Base-by-base conservation (phyloP, 1,140 invertebrate species). In the Adelges cooleyi region DNA sequence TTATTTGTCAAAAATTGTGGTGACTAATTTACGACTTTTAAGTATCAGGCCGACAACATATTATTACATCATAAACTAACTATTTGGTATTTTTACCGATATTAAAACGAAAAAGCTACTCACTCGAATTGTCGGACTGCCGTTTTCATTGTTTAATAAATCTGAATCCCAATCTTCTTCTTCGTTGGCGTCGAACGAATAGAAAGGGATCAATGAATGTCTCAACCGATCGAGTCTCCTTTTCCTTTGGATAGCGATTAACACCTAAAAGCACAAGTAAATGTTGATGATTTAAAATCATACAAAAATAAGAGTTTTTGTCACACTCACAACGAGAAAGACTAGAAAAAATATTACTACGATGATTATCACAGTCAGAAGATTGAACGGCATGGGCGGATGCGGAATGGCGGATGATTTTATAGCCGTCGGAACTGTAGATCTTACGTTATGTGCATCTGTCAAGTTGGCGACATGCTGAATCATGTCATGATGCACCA, bases 211-310 rank as follows among this genome's bases (percentile, higher is more conserved):
- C 2, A 69, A 53, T 18, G 59, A 62, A 50, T 69, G 68, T 2
- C 68, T 65, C 15, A 68, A 44, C 17, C 65, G 56, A 18, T 67
- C 56, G 0, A 69, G 38, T 52, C 67, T 67, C 56, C 68, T 69
- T 25, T 71, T 68, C 62, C 53, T 62, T 48, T 22, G 8, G 13
- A 56, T 70, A 40, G 44, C 29, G 23, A 67, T 46, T 56, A 67
- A 23, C 89, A 85, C 82, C 87, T 72, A 77, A 90, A 68, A 75
- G 81, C 70, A 82, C 86, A 68, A 70, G 90, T 25, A 85, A 86
- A 69, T n/a, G 73, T 77, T 3, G 83, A 83, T 67, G 78, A 77
- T 25, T 80, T 80, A 0, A 29, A 52, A 6, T 27, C 17, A 50
- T 27, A 52, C 4, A n/a, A 29, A 33, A 33, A 33, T 33, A 33